Percentiles rank a stretch among this genome's conserved stretches.
Conservation (phyloP, 2,113 vertebrate genomes). For the Mus musculus region GRCm39 chr7:126670001-126670500, state of each 20-base stretch:
- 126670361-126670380: not conserved
- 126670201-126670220: not conserved
- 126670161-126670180: not conserved
- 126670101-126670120: not conserved
- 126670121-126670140: not conserved
- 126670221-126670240: not conserved
- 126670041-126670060: not conserved
- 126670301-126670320: not conserved
- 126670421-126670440: not conserved
- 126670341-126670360: not conserved
- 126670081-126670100: not conserved
- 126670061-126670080: not conserved
- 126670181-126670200: not conserved
- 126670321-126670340: not conserved
- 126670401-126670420: not conserved
- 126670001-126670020: not conserved
- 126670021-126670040: not conserved
- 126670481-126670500: no score
- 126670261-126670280: not conserved
- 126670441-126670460: not conserved
- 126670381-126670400: not conserved
- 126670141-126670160: not conserved
- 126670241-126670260: not conserved
- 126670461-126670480: fast-evolving
- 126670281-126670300: constrained; percentile 48